Conservation (phyloP, 2,888 invertebrate species). For the Amblyjoppa proteus region DNA sequence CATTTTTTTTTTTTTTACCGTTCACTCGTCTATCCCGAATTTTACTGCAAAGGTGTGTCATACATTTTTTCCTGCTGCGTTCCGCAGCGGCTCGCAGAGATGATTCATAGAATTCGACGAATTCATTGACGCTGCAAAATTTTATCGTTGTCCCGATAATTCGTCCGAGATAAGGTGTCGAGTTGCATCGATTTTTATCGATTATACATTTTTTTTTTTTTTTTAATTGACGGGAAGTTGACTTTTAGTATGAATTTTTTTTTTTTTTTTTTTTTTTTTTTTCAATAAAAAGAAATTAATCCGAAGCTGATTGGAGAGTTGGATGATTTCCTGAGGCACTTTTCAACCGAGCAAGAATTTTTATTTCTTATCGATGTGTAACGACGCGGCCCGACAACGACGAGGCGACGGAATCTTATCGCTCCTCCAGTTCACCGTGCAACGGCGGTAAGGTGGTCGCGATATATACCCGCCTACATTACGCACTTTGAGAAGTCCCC, state of each 20-base stretch:
- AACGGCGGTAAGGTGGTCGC: conserved; percentile 15
- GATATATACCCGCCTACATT: conserved; percentile 2
- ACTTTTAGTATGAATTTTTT: too few relatives aligned
- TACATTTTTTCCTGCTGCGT: neutral
- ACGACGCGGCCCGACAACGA: conserved; percentile 46
- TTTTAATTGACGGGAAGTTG: too few relatives aligned
- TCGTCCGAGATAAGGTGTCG: neutral
- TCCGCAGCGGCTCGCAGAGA: neutral
- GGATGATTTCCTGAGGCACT: conserved; percentile 1
- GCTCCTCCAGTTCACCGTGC: conserved; percentile 28
- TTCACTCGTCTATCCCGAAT: neutral
- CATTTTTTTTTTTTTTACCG: neutral
- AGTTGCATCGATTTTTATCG: neutral
- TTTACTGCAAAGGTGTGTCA: neutral
- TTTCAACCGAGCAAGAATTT: conserved; percentile 3
- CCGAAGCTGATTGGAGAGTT: neutral
- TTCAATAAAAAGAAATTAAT: neutral
- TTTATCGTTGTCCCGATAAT: neutral
- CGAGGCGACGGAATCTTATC: conserved; percentile 62
- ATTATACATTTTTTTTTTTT: too few relatives aligned
- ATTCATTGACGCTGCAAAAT: neutral
- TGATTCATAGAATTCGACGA: neutral
- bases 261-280: too few relatives aligned
- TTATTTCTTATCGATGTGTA: conserved; percentile 65
- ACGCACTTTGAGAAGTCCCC: conserved; percentile 2